Percentiles rank a stretch among this genome's conserved stretches.
Evolutionary conservation across 1,140 invertebrate species (phyloP).

Genomic region (Brachionus rotundiformis): DNA sequence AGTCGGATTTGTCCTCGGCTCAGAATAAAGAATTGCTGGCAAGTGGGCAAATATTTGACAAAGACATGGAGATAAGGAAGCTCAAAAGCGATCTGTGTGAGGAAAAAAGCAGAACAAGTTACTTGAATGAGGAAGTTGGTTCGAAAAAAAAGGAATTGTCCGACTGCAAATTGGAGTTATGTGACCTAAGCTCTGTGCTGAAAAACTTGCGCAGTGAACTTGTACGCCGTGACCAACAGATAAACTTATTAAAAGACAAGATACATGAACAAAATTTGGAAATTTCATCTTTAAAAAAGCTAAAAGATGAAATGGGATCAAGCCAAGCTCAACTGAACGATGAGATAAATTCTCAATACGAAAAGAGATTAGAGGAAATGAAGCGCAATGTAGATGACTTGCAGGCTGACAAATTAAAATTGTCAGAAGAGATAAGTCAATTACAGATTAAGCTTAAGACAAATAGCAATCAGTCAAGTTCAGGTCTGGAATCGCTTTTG

Average conservation of each 20-base stretch:
- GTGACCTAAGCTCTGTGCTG: neutral
- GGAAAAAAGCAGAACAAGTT: neutral
- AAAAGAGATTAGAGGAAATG: slow-evolving; percentile 58
- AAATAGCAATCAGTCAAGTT: slow-evolving; percentile 57
- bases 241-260: slow-evolving; percentile 30
- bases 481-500: slow-evolving; percentile 58
- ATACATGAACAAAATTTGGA: slow-evolving; percentile 36
- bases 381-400: slow-evolving; percentile 58
- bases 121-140: neutral
- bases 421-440: slow-evolving; percentile 58
- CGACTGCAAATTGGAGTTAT: slow-evolving; percentile 6
- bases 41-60: slow-evolving; percentile 4
- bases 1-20: slow-evolving; percentile 7
- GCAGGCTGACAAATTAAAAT: slow-evolving; percentile 58
- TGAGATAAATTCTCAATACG: slow-evolving; percentile 55
- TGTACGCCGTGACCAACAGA: neutral
- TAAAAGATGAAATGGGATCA: neutral
- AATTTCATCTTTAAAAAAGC: slow-evolving; percentile 13
- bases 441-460: slow-evolving; percentile 54
- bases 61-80: slow-evolving; percentile 35
- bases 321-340: neutral
- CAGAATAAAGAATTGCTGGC: slow-evolving; percentile 33
- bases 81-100: neutral
- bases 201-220: slow-evolving; percentile 25
- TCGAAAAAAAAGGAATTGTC: slow-evolving; percentile 2